A percentile compares a stretch with the other conserved stretches of the same genome.
Evolutionary conservation across 2,797 vertebrate species (phyloP).

Genomic region (Melanotaenia pygmaea): DNA sequence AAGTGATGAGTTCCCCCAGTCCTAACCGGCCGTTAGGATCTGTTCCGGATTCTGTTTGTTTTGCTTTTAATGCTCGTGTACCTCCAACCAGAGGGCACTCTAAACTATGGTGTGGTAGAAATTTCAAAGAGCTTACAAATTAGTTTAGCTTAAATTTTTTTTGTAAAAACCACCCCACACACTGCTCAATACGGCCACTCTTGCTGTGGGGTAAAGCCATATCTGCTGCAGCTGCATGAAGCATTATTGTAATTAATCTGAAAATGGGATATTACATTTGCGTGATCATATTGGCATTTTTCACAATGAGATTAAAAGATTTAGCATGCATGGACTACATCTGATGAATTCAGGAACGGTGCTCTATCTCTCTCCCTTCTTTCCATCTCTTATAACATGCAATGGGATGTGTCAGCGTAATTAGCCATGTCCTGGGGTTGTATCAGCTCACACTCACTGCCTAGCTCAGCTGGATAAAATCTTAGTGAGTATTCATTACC

Average conservation of each 20-base stretch:
- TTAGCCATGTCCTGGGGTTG: conserved; percentile 64
- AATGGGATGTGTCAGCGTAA: conserved; percentile 57
- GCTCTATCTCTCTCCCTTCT: conserved; percentile 19
- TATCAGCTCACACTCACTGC: conserved; percentile 51
- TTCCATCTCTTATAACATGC: conserved; percentile 45
- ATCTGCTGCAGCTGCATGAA: conserved; percentile 25
- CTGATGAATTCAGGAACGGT: conserved; percentile 16
- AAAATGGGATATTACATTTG: conserved; percentile 41
- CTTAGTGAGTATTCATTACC: conserved; percentile 38
- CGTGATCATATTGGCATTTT: conserved; percentile 37
- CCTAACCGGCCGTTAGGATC: not conserved
- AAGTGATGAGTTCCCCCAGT: too few species aligned
- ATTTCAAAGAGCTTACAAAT: too few species aligned
- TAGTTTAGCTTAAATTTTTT: not conserved
- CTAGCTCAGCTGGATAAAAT: conserved; percentile 56
- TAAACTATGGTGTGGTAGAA: too few species aligned
- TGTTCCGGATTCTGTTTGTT: not conserved
- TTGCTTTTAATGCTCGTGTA: too few species aligned
- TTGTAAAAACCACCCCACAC: conserved; percentile 22
- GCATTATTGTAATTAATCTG: conserved; percentile 55
- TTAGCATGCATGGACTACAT: conserved; percentile 35
- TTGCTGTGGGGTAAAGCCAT: conserved; percentile 16
- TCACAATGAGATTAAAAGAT: conserved; percentile 41
- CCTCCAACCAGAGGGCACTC: too few species aligned
- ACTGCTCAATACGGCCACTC: conserved; percentile 8